Evolutionary conservation across 2,797 vertebrate genomes (phyloP), one percentile per base, ranked within the genome.

Genomic region (Tokudaia tokunoshimensis): DNA sequence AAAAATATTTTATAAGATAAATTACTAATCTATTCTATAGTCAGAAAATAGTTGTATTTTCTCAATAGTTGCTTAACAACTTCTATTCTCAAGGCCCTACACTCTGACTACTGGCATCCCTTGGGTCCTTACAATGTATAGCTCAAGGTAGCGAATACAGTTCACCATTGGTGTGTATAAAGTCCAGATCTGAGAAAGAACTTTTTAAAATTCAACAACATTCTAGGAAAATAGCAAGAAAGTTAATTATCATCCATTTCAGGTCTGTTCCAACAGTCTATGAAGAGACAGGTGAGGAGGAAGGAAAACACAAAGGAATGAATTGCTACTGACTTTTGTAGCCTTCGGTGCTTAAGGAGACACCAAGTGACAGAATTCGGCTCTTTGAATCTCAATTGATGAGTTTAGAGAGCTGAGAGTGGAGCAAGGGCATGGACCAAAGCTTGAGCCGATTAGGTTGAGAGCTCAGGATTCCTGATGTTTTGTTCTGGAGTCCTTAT

Each of bases 1-100:
- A 41, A 92, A 97, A 92, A 75, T 44, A 79, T 89, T 94, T 91
- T 55, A 72, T 70, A 90, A 82, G 50, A 80, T 52, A 94, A 91
- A 75, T 41, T 41, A 74, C 22, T 55, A 72, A 72, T 55, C 13
- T 59, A 87, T 4, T 81, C 14, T 37, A 75, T 8, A 17, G 26
- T 87, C 50, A 83, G 80, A 79, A 93, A 37, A 37, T 37, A 37
- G n/a, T n/a, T 37, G 17, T n/a, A 19, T 70, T 70, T 65, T n/a
- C 87, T 50, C 29, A 67, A n/a, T 50, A 85, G 83, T n/a, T 67
- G 83, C 41, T 95, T 92, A 4, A 22, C 93, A 95, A 93, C 67
- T 52, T 88, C 63, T 92, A 82, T 74, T 96, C 31, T 78, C 55
- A 88, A 91, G 72, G n/a, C 12, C 75, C 31, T 81, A 55, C 76